Percentiles rank a stretch among this genome's conserved stretches.
These are phyloP conservation scores for Ophion costatus DNA, from an alignment of 2,888 invertebrate species.

Conservation along the genomic window DNA sequence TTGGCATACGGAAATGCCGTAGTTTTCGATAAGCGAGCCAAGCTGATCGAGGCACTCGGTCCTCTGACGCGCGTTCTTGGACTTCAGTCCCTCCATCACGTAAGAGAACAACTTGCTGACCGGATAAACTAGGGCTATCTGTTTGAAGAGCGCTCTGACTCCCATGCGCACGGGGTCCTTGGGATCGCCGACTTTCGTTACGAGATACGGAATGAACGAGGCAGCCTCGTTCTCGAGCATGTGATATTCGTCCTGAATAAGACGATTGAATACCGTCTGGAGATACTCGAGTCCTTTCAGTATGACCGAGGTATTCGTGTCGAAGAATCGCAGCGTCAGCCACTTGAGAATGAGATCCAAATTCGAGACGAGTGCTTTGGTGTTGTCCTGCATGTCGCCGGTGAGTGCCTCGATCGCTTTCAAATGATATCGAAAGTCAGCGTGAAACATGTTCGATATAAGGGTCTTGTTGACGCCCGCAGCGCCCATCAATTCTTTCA, in stretches of 20 bases:
- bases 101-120: slow-evolving; percentile 95
- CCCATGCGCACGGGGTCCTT: slow-evolving; percentile 97
- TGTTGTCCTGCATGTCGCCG: slow-evolving; percentile 92
- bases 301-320: slow-evolving; percentile 98
- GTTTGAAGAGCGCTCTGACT: slow-evolving; percentile 93
- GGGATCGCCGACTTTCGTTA: slow-evolving; percentile 98
- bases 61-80: slow-evolving; percentile 98
- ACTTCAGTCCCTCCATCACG: slow-evolving; percentile 97
- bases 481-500: slow-evolving; percentile 95
- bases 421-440: slow-evolving; percentile 96
- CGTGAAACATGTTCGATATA: slow-evolving; percentile 96
- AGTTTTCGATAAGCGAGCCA: slow-evolving; percentile 92
- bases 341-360: slow-evolving; percentile 98
- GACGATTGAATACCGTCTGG: slow-evolving; percentile 91
- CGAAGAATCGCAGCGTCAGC: slow-evolving; percentile 98
- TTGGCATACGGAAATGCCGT: slow-evolving; percentile 93
- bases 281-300: slow-evolving; percentile 98
- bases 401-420: slow-evolving; percentile 96
- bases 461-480: slow-evolving; percentile 95
- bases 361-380: slow-evolving; percentile 93
- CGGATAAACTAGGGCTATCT: slow-evolving; percentile 94
- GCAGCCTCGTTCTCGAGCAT: slow-evolving; percentile 96
- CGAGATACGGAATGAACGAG: slow-evolving; percentile 97
- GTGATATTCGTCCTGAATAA: slow-evolving; percentile 92
- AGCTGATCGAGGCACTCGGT: slow-evolving; percentile 98